Evolutionary conservation across 2,888 invertebrate genomes (phyloP), one percentile per base, ranked within the genome.

Genomic region (Pandemis heparana): DNA sequence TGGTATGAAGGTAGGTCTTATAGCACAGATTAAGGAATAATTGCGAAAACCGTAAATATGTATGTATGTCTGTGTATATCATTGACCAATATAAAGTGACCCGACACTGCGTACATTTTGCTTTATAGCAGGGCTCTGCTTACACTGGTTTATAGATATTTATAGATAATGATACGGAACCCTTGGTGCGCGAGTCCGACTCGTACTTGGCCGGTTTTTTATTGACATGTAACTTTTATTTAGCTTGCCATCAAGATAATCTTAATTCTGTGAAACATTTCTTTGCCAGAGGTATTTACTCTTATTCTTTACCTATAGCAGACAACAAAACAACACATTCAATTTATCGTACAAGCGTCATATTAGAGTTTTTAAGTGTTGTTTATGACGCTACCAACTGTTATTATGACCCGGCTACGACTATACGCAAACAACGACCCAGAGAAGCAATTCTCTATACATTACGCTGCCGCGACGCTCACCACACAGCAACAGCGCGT

Each of bases 331-430:
- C n/a, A 41, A 32, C 43, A 63, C 46, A n/a, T 61, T 48, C 53
- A 46, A 61, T 67, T 71, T 51, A 39, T 32, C 23, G 14, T 9
- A 4, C 62, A 56, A 56, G 56, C 14, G 23, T 67, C 41, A 62
- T 67, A 53, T 46, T 46, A 43, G 46, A 66, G 53, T 67, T 61
- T 43, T 61, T 39, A 46, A 53, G 38, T 43, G 66, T 41, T 72
- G 38, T 62, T 60, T 71, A 71, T 62, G 48, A 41, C 60, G 53
- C 51, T 62, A 61, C 38, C 43, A 43, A 10, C 10, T 61, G 41
- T 72, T 72, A 72, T 67, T 67, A 53, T 6, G 9, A 18, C 18
- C 53, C 8, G 16, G 53, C 7, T 9, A 5, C 18, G 7, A 9
- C 18, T 53, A 53, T 1, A 16, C 53, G 18, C 7, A 7, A 18